Evolutionary conservation across 1,140 invertebrate genomes (phyloP).

Genomic region (Ips nitidus): DNA sequence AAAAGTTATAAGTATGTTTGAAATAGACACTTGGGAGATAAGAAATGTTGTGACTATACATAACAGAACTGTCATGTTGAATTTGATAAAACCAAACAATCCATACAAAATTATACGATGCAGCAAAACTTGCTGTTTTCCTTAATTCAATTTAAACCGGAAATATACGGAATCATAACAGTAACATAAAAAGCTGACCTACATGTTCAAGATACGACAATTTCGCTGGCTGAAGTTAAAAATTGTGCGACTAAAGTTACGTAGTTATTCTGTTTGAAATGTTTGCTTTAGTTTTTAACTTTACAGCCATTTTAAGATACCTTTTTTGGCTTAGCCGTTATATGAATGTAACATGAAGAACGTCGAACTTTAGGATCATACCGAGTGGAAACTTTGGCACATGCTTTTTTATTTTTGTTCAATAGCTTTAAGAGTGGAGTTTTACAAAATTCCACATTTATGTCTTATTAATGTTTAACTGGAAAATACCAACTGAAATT

Average conservation of each 20-base stretch:
- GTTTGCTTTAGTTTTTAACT: slow-evolving; percentile 29
- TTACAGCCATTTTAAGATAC: slow-evolving; percentile 26
- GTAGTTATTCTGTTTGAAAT: slow-evolving; percentile 26
- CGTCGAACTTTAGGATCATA: slow-evolving; percentile 30
- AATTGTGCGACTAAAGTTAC: slow-evolving; percentile 13
- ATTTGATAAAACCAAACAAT: too few relatives aligned
- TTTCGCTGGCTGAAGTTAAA: slow-evolving; percentile 4
- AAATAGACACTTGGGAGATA: too few relatives aligned
- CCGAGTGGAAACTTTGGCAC: slow-evolving; percentile 28
- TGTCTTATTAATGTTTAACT: too few relatives aligned
- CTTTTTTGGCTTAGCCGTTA: slow-evolving; percentile 29
- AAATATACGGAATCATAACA: slow-evolving; percentile 16
- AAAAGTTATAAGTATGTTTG: too few relatives aligned
- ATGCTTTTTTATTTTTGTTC: slow-evolving; percentile 23
- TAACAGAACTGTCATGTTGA: too few relatives aligned
- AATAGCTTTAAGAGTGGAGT: slow-evolving; percentile 14
- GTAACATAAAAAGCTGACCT: slow-evolving; percentile 25
- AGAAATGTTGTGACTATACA: too few relatives aligned
- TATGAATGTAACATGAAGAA: slow-evolving; percentile 32
- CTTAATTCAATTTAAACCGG: slow-evolving; percentile 17
- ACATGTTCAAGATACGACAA: slow-evolving; percentile 8
- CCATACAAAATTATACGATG: too few relatives aligned
- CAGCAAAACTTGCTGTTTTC: neutral
- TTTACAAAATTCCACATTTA: neutral
- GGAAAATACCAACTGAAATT: too few relatives aligned